Evolutionary conservation across 92 coral and sea anemone genomes (phyloP).

Genomic region (Palythoa grandis): DNA sequence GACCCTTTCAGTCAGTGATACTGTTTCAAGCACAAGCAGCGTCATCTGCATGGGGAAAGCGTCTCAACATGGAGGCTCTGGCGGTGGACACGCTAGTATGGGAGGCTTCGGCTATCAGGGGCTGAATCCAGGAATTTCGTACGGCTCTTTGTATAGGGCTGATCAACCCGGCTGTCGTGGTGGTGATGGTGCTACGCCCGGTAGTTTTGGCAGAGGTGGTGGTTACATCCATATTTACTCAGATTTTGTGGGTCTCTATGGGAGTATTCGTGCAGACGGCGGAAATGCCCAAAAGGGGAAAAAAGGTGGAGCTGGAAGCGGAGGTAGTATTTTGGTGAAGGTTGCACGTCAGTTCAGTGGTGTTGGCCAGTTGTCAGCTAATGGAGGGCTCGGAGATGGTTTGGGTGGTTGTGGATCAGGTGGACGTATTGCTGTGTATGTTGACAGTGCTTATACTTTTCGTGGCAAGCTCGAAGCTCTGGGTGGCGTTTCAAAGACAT

Average conservation of each 20-base stretch:
- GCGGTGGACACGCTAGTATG: constrained; percentile 64
- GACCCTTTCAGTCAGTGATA: constrained; percentile 39
- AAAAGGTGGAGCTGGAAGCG: constrained; percentile 74
- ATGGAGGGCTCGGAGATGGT: constrained; percentile 70
- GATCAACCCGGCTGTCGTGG: constrained; percentile 60
- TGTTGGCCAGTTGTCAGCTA: constrained; percentile 51
- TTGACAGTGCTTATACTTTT: constrained; percentile 40
- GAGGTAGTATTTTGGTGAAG: constrained; percentile 60
- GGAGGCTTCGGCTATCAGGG: constrained; percentile 52
- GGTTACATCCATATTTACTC: constrained; percentile 53
- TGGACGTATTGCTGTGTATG: constrained; percentile 58
- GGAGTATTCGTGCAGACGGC: constrained; percentile 59
- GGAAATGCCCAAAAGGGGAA: constrained; percentile 56
- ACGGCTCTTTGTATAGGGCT: constrained; percentile 57
- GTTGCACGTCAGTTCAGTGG: constrained; percentile 55
- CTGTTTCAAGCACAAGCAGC: constrained; percentile 27
- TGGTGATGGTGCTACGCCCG: constrained; percentile 53
- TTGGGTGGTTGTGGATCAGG: constrained; percentile 71
- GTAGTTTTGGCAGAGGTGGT: constrained; percentile 66
- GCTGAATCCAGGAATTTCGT: constrained; percentile 34
- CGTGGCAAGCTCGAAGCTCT: constrained; percentile 60
- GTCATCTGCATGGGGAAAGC: constrained; percentile 49
- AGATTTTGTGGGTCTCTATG: constrained; percentile 53
- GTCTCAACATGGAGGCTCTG: constrained; percentile 37
- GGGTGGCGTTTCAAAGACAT: constrained; percentile 47